Base-by-base conservation (phyloP, 1,140 invertebrate species). In the Cyphomyrmex costatus region DNA sequence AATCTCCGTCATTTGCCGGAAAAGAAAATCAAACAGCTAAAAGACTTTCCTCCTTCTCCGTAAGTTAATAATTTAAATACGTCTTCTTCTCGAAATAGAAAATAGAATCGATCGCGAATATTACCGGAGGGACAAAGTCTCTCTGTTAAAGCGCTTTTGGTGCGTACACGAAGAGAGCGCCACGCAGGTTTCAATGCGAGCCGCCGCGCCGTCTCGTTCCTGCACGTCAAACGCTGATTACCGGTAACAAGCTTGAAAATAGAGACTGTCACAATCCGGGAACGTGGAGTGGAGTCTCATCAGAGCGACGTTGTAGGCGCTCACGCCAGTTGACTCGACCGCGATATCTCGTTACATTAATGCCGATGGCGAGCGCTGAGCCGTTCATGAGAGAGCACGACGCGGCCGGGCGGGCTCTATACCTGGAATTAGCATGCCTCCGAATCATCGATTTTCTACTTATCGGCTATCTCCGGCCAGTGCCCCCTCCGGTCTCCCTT, bases 371-470 rank as follows among this genome's bases (percentile, higher is more conserved):
- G 36, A 85, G 61, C 68, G 60, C 77, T 70, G 71, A 63, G 82
- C 56, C 74, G 80, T 73, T 68, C 84, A 85, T 85, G 88, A 89
- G 88, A 85, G 88, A 58, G 73, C 88, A 87, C 56, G 80, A 82
- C 78, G 66, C 65, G 86, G 87, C 82, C 86, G 78, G 78, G 73
- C 53, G 68, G 80, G 61, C 30, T 86, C 61, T 74, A 82, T 90
- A 91, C 89, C 82, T 91, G 88, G 78, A 91, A 91, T 91, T 91
- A 91, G 89, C 90, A 89, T 91, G 90, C 88, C 90, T 91, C 90
- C 88, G 89, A 91, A 91, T 91, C 90, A 91, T 91, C 90, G 90
- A 91, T 91, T 91, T 91, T 91, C 88, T 91, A 91, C 90, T 91
- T 91, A 91, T 90, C 89, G 87, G 89, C 74, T 88, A 90, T 90